These are phyloP conservation scores for Lacanobia wlatinum DNA, from an alignment of 2,888 invertebrate genomes.

Conservation along the genomic window DNA sequence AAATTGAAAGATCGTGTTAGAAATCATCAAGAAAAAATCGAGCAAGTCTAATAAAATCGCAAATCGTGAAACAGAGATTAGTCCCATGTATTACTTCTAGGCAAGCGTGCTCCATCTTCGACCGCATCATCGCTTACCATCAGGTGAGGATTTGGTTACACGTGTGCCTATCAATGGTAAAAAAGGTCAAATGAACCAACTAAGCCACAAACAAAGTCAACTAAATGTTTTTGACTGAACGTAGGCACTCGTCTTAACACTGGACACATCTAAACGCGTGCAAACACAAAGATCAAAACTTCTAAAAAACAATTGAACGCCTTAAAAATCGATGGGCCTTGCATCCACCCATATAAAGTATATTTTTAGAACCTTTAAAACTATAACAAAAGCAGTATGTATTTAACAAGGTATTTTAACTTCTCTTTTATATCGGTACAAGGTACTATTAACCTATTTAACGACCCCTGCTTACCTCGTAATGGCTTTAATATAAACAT, in stretches of 20 bases:
- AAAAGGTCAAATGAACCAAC: neutral
- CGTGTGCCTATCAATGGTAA: too few relatives aligned
- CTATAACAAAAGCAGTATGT: conserved; percentile 42
- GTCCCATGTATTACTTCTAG: too few relatives aligned
- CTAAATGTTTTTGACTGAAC: neutral
- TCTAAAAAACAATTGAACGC: conserved; percentile 9
- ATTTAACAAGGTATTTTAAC: conserved; percentile 14
- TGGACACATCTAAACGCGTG: neutral
- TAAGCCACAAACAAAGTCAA: neutral
- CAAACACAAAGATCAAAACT: neutral
- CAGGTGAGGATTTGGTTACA: too few relatives aligned
- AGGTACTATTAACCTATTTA: conserved; percentile 62
- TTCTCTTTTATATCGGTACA: conserved; percentile 19
- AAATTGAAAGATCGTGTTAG: conserved; percentile 7
- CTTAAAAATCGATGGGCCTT: neutral
- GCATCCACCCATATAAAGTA: neutral
- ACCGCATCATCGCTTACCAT: too few relatives aligned
- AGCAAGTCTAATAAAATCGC: neutral
- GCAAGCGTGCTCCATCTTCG: too few relatives aligned
- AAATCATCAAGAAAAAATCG: conserved; percentile 2
- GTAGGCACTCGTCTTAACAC: neutral
- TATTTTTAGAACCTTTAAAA: conserved; percentile 22
- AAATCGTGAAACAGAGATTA: neutral
- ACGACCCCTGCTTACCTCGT: conserved; percentile 52
- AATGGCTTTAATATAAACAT: conserved; percentile 57